These are phyloP conservation scores for Mormyrops attenuatus DNA, from an alignment of 2,797 vertebrate species.

Conservation along the genomic window DNA sequence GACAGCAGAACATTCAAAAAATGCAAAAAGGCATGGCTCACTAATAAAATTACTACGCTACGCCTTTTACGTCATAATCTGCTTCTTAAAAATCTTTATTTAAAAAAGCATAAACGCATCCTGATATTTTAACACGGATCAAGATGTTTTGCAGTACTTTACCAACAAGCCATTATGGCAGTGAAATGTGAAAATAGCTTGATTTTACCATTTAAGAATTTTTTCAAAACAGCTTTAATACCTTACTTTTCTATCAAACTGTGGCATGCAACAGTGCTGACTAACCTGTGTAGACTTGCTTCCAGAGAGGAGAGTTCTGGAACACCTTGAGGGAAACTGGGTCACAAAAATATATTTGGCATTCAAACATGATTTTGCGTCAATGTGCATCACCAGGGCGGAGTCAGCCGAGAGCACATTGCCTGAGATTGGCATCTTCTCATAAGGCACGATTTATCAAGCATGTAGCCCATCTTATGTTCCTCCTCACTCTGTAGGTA, in stretches of 20 bases:
- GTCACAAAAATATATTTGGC: neutral
- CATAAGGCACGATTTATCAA: neutral
- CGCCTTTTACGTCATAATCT: neutral
- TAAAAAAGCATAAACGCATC: neutral
- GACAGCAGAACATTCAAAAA: neutral
- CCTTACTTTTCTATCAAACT: neutral
- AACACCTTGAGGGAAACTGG: neutral
- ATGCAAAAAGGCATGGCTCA: neutral
- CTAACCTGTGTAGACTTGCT: neutral
- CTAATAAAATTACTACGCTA: neutral
- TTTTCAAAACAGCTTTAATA: neutral
- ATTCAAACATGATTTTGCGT: neutral
- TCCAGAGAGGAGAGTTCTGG: neutral
- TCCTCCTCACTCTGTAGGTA: neutral
- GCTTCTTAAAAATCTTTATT: neutral
- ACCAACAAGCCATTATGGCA: neutral
- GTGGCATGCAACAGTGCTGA: neutral
- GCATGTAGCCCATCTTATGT: neutral
- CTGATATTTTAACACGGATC: neutral
- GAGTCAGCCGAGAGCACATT: neutral
- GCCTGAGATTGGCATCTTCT: neutral
- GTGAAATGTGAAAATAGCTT: neutral
- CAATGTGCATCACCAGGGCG: neutral
- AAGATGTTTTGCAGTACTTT: neutral
- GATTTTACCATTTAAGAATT: neutral